These are phyloP conservation scores for Watsonalla binaria DNA, from an alignment of 2,888 invertebrate species.

Conservation along the genomic window DNA sequence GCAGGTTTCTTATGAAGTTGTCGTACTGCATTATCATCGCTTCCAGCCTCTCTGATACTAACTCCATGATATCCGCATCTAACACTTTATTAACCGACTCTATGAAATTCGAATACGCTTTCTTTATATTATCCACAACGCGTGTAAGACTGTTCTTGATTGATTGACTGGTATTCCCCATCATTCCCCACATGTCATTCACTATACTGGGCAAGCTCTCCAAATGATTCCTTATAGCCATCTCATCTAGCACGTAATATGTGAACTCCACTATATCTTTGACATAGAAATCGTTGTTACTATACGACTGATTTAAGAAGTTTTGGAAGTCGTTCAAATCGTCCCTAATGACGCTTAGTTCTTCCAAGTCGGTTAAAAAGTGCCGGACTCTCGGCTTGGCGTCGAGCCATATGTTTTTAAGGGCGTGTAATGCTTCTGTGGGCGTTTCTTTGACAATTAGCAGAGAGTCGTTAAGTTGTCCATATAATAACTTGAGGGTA, in stretches of 20 bases:
- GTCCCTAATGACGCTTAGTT: constrained; percentile 84
- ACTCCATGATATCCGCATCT: constrained; percentile 86
- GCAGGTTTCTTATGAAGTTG: constrained; percentile 86
- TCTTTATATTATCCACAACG: constrained; percentile 85
- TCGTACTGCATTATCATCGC: constrained; percentile 87
- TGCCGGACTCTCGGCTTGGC: constrained; percentile 83
- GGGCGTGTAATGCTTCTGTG: constrained; percentile 82
- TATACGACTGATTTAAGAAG: constrained; percentile 87
- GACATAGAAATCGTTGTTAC: constrained; percentile 90
- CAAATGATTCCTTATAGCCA: constrained; percentile 87
- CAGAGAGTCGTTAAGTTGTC: constrained; percentile 65
- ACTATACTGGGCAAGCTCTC: constrained; percentile 88
- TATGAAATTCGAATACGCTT: constrained; percentile 83
- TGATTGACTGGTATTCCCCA: constrained; percentile 90
- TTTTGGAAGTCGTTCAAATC: constrained; percentile 84
- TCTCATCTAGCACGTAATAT: constrained; percentile 85
- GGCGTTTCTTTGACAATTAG: constrained; percentile 73
- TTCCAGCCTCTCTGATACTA: constrained; percentile 83
- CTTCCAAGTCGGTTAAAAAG: constrained; percentile 85
- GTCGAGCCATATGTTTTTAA: constrained; percentile 86
- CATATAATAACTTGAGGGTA: constrained; percentile 55
- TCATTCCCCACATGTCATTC: constrained; percentile 89
- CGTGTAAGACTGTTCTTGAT: constrained; percentile 86
- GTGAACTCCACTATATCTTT: constrained; percentile 86
- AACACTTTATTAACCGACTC: constrained; percentile 83